Evolutionary conservation across 2,113 vertebrate genomes (phyloP).

Genomic region (Cyanoramphus novaezelandiae): DNA sequence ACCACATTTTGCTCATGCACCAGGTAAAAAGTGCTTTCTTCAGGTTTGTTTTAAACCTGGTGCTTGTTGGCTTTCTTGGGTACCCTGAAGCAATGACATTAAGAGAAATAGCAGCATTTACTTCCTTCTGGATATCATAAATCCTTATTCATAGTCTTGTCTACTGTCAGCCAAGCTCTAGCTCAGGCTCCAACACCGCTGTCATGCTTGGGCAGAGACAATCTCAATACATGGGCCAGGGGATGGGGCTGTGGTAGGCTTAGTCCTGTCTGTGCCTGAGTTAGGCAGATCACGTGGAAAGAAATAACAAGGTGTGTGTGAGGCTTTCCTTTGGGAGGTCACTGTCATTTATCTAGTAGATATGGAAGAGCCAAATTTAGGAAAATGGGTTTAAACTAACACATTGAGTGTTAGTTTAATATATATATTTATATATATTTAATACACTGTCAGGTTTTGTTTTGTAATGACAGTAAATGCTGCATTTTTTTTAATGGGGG

Average conservation of each 20-base stretch:
- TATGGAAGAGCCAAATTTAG: not conserved
- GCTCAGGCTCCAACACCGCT: not conserved
- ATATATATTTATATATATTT: too few relatives aligned
- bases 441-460: not conserved
- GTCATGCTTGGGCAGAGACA: not conserved
- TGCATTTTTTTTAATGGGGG: not conserved
- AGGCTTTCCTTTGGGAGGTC: not conserved
- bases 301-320: accelerated
- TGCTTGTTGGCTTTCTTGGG: not conserved
- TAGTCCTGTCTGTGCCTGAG: not conserved
- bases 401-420: too few relatives aligned
- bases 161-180: not conserved
- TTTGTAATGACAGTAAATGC: not conserved
- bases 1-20: not conserved
- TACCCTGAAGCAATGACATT: not conserved
- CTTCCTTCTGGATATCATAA: not conserved
- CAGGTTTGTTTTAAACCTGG: not conserved
- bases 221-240: not conserved
- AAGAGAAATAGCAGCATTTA: not conserved
- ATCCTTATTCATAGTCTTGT: not conserved
- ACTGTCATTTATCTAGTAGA: not conserved
- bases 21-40: not conserved
- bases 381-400: not conserved
- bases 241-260: not conserved
- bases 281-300: not conserved